Evolutionary conservation across 2,888 invertebrate species (phyloP).

Genomic region (Acanthacorydalis orientalis): DNA sequence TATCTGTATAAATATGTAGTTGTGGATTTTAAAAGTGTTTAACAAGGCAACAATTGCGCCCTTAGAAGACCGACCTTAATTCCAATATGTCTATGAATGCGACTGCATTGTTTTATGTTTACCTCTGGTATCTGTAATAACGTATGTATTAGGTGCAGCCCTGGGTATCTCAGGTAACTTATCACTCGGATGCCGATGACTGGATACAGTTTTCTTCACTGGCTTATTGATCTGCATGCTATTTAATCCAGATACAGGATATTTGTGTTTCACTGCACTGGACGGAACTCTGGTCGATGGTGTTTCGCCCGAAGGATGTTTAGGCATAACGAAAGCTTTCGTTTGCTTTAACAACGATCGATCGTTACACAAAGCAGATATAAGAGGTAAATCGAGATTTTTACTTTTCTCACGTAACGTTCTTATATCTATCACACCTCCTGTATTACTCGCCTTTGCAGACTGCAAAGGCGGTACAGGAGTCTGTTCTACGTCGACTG

Average conservation of each 20-base stretch:
- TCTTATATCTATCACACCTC: slow-evolving; percentile 49
- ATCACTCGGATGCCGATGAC: slow-evolving; percentile 61
- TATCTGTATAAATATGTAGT: too few relatives aligned
- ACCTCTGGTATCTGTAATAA: slow-evolving; percentile 25
- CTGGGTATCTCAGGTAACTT: slow-evolving; percentile 52
- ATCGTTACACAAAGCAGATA: slow-evolving; percentile 87
- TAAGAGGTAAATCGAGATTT: slow-evolving; percentile 77
- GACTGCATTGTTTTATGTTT: slow-evolving; percentile 27
- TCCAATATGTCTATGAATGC: slow-evolving; percentile 17
- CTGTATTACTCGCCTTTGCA: slow-evolving; percentile 9
- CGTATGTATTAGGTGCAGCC: slow-evolving; percentile 55
- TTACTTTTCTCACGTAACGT: slow-evolving; percentile 75
- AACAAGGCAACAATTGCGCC: too few relatives aligned
- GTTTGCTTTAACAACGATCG: slow-evolving; percentile 76
- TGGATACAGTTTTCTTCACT: slow-evolving; percentile 35
- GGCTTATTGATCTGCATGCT: slow-evolving; percentile 39
- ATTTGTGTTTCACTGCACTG: slow-evolving; percentile 38
- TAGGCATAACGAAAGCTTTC: slow-evolving; percentile 68
- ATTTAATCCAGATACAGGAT: slow-evolving; percentile 47
- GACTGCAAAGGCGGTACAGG: slow-evolving; percentile 2
- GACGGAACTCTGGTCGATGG: slow-evolving; percentile 22
- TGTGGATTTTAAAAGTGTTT: too few relatives aligned
- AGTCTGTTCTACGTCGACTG: neutral
- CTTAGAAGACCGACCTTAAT: too few relatives aligned
- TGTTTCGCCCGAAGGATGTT: slow-evolving; percentile 31